Evolutionary conservation across 2,113 vertebrate genomes (phyloP).

Genomic region (Spheniscus mendiculus): DNA sequence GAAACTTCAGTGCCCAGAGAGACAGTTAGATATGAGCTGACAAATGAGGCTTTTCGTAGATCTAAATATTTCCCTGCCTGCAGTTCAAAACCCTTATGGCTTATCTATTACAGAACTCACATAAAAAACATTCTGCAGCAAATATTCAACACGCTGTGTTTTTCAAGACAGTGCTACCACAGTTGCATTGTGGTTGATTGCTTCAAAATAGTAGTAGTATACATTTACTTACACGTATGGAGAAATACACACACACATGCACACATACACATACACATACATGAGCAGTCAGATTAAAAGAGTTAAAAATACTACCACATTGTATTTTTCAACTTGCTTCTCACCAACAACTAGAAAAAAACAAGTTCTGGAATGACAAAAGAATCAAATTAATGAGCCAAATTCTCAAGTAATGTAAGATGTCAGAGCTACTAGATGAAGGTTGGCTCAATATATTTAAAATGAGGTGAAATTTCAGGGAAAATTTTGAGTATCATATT

Average conservation of each 20-base stretch:
- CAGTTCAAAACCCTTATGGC: not conserved
- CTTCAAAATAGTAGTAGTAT: not conserved
- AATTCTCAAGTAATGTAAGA: not conserved
- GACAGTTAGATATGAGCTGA: not conserved
- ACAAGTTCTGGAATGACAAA: not conserved
- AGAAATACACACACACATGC: not conserved
- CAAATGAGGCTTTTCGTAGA: not conserved
- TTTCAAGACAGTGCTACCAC: not conserved
- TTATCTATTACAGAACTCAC: not conserved
- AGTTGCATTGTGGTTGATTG: not conserved
- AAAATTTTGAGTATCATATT: not conserved
- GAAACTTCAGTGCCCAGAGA: not conserved
- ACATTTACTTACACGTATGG: not conserved
- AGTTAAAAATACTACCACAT: not conserved
- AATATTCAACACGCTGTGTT: not conserved
- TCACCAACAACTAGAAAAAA: not conserved
- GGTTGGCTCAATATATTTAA: not conserved
- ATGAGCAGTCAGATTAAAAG: not conserved
- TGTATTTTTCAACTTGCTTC: not conserved
- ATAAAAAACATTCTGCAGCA: not conserved
- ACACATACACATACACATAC: not conserved
- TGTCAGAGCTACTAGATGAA: not conserved
- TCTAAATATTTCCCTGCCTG: not conserved
- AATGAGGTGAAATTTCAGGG: not conserved
- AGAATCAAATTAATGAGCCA: not conserved